Conservation (phyloP, 1,140 invertebrate genomes). For the Bombus superbus region DNA sequence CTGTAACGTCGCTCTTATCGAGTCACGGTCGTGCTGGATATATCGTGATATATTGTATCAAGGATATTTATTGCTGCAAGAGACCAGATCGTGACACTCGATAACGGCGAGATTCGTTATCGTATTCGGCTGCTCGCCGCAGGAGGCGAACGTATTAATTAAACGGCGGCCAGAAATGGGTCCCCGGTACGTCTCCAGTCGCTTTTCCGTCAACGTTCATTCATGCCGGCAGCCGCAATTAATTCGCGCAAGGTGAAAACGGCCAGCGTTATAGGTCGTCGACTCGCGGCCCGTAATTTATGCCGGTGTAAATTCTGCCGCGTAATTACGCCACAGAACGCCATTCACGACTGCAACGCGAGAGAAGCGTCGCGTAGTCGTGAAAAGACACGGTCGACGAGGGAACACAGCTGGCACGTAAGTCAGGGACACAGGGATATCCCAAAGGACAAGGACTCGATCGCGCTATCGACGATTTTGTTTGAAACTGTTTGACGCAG, state of each 20-base stretch:
- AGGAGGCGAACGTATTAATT: conserved; percentile 44
- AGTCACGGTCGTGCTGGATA: neutral
- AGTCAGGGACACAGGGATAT: neutral
- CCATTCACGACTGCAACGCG: conserved; percentile 53
- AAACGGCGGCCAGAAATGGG: conserved; percentile 36
- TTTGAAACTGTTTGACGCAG: too few species aligned
- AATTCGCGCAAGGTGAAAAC: conserved; percentile 63
- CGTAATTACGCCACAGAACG: conserved; percentile 59
- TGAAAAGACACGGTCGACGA: conserved; percentile 38
- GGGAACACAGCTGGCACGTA: conserved; percentile 24
- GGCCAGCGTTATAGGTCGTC: conserved; percentile 52
- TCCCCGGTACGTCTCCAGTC: neutral
- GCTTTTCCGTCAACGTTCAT: conserved; percentile 49
- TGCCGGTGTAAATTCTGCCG: conserved; percentile 64
- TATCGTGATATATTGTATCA: neutral
- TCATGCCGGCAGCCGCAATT: conserved; percentile 54
- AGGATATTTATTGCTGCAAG: conserved; percentile 43
- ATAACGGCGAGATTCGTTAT: conserved; percentile 34
- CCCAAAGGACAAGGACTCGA: neutral
- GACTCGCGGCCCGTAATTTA: conserved; percentile 60
- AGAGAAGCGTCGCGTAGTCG: conserved; percentile 6
- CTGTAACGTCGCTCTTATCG: neutral
- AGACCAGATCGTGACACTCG: conserved; percentile 34
- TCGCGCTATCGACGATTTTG: neutral
- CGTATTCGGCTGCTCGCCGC: neutral